Base-by-base conservation (phyloP, 2,888 invertebrate genomes). In the Tyria jacobaeae region DNA sequence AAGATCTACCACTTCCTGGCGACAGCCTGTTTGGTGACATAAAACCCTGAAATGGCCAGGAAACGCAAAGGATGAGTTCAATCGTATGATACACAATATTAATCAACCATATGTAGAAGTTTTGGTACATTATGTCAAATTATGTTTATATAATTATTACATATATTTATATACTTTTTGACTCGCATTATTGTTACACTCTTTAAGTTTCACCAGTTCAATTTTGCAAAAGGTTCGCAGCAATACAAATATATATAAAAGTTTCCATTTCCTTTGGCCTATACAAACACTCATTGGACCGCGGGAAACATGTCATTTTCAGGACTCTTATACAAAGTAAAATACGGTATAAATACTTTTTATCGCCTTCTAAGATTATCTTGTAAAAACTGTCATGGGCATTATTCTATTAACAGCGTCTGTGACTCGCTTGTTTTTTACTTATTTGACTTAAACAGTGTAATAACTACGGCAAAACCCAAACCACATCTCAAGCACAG, bases 261-360 rank as follows among this genome's bases (percentile, higher is more conserved):
- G 58, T 35, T 52, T 59, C 58, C 47, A 60, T 60, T 60, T 60
- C 53, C 59, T 48, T 59, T 44, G 27, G 24, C 51, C 58, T 58
- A 51, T 58, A 31, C 24, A 51, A 58, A 58, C 41, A 50, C 41
- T n/a, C 37, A 6, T 41, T 4, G 24, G 49, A 9, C n/a, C 31
- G 31, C 24, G 17, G 10, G 15, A 44, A 21, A 44, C 31, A 44
- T 58, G 58, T 41, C 58, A 51, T 27, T 39, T 51, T 41, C 51
- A 52, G 41, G 34, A 31, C 17, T 52, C 50, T 24, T 41, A 34
- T 27, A 57, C 39, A 24, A 5, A 54, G n/a, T 7, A 27, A 6
- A 31, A 24, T n/a, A 34, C 9, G 37, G 14, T 25, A 53, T 53
- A 44, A 41, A 44, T 24, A 41, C 41, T 41, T 21, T 3, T 9